phyloP scores from a whole-genome alignment of 2,797 vertebrate species.

The Sebastiscus albofasciatus region DNA sequence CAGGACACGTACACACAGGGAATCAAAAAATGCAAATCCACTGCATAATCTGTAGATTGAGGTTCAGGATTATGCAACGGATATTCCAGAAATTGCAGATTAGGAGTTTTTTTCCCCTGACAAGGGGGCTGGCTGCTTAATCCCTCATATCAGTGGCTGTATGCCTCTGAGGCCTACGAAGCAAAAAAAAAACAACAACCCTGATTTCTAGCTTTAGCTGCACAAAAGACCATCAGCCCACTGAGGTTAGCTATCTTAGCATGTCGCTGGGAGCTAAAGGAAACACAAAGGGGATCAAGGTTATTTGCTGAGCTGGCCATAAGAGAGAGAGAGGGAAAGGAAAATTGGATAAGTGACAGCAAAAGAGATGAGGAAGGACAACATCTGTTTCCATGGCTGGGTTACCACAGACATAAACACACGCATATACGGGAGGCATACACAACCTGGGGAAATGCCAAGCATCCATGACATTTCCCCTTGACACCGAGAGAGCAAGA shows the following conservation, averaged over 20 bases:
- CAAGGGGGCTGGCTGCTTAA: slow-evolving; percentile 47
- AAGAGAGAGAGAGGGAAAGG: not conserved
- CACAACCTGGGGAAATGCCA: slow-evolving; percentile 51
- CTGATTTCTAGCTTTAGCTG: not conserved
- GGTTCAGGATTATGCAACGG: slow-evolving; percentile 67
- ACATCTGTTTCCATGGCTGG: slow-evolving; percentile 34
- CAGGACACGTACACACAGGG: slow-evolving; percentile 35
- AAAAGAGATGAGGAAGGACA: slow-evolving; percentile 13
- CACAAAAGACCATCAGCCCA: slow-evolving; percentile 36
- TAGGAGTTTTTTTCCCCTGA: slow-evolving; percentile 40
- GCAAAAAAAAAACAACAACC: slow-evolving; percentile 18
- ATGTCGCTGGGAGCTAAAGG: not conserved
- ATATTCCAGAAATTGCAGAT: slow-evolving; percentile 71
- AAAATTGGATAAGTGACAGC: not conserved
- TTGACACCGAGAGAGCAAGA: slow-evolving; percentile 24
- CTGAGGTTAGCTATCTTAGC: not conserved
- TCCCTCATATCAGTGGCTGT: slow-evolving; percentile 53
- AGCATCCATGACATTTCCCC: slow-evolving; percentile 56
- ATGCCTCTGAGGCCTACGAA: not conserved
- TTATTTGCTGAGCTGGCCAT: slow-evolving; percentile 1
- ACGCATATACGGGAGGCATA: not conserved
- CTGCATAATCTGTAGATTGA: slow-evolving; percentile 54
- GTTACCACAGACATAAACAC: slow-evolving; percentile 7
- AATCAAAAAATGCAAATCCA: slow-evolving; percentile 50
- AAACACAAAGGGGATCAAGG: not conserved